Evolutionary conservation across 2,797 vertebrate species (phyloP).

Genomic region (Hoplostethus mediterraneus): DNA sequence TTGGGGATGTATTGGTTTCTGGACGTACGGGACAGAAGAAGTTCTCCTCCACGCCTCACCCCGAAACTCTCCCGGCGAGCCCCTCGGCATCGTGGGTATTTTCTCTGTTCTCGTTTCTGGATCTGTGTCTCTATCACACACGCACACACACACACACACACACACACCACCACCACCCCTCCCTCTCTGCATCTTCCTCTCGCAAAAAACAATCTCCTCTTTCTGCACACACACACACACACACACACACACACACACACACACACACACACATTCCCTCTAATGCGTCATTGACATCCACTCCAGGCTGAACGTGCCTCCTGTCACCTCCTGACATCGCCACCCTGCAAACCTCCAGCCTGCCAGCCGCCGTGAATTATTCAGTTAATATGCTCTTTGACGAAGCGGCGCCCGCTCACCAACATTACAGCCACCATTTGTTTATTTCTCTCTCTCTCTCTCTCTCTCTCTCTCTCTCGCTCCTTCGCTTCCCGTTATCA

Average conservation of each 20-base stretch:
- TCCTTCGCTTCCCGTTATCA: conserved; percentile 57
- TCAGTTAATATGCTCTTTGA: conserved; percentile 75
- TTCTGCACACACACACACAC: conserved; percentile 16
- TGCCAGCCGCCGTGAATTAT: conserved; percentile 69
- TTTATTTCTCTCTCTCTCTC: conserved; percentile 44
- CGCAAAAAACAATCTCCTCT: not conserved
- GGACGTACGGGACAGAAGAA: not conserved
- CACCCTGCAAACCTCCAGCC: conserved; percentile 54
- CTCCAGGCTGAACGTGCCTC: conserved; percentile 53
- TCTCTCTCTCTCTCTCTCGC: conserved; percentile 16
- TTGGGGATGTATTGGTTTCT: conserved; percentile 56
- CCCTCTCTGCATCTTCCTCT: conserved; percentile 12
- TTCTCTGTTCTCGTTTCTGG: conserved; percentile 9
- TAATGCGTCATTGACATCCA: conserved; percentile 44
- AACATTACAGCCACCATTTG: conserved; percentile 51
- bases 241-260: conserved; percentile 1
- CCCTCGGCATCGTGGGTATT: conserved; percentile 47
- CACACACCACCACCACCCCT: conserved; percentile 14
- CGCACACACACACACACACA: not conserved
- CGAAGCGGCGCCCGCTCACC: conserved; percentile 49
- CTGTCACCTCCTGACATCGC: conserved; percentile 57
- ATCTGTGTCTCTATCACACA: conserved; percentile 1
- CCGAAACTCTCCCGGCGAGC: conserved; percentile 41
- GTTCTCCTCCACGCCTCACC: not conserved
- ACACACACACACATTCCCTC: not conserved